Base-by-base conservation (phyloP, 2,113 vertebrate species). In the Microcebus lehilahytsara region DNA sequence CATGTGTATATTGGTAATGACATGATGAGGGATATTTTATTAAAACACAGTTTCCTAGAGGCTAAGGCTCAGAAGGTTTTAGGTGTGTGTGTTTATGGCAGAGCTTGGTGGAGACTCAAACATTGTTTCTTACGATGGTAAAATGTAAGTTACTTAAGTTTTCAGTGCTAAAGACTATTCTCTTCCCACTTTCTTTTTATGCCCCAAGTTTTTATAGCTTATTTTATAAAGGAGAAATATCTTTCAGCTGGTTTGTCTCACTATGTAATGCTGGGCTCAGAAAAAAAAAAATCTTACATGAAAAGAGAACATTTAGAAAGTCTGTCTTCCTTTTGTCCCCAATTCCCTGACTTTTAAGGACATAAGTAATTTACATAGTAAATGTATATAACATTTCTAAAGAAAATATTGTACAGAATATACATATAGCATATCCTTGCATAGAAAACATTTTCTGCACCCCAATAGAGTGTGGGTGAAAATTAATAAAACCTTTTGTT, bases 161-260 rank as follows among this genome's bases (percentile, higher is more conserved):
- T 96, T 13, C 32, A 69, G 5, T 34, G 9, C 5, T 23, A 77
- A 2, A 32, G 4, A 58, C 6, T 58, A 8, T 42, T 42, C 53
- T 95, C 34, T 53, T 10, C 6, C 23, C 58, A 62, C 17, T 22
- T 40, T 7, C 19, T 42, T 87, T 16, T 27, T 51, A 34, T 42
- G 34, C 2, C 3, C 4, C 19, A 27, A 56, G 4, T 14, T 32
- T 6, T 53, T 56, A 7, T 10, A 78, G 27, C n/a, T 49, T n/a
- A 10, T 34, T 93, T 95, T n/a, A 23, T 79, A 46, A 66, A 90
- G 13, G 17, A 69, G 13, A 56, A 10, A 7, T 12, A 58, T 22
- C 0, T 37, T 10, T 77, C 1, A 58, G 3, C 10, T 74, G 7
- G 3, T 3, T 22, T 32, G 7, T 4, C 2, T 71, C 8, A 34